Conservation (phyloP, 2,797 vertebrate genomes). For the Bufotes viridis region DNA sequence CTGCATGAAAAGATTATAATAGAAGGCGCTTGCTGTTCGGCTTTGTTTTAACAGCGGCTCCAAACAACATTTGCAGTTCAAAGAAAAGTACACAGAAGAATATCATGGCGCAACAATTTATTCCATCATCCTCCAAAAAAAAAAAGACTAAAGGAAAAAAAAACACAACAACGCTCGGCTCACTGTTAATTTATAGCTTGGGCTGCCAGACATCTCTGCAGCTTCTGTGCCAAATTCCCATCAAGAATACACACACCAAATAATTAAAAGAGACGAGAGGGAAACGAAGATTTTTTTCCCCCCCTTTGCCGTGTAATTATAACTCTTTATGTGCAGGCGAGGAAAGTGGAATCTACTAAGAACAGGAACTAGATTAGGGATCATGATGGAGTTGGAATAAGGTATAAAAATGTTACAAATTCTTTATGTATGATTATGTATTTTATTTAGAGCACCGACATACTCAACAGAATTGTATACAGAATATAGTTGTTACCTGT, state of each 20-base stretch:
- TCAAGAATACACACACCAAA: slow-evolving; percentile 55
- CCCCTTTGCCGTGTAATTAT: slow-evolving; percentile 13
- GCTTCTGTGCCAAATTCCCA: slow-evolving; percentile 21
- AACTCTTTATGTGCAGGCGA: slow-evolving; percentile 19
- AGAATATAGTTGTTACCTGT: background rate
- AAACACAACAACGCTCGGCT: slow-evolving; percentile 33
- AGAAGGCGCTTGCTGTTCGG: slow-evolving; percentile 58
- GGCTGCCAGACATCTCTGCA: slow-evolving; percentile 54
- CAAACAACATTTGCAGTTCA: slow-evolving; percentile 53
- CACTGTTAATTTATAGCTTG: slow-evolving; percentile 62
- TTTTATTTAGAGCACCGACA: background rate
- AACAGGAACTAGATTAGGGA: background rate
- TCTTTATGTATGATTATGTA: background rate
- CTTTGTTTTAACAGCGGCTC: slow-evolving; percentile 62
- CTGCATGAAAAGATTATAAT: slow-evolving; percentile 69
- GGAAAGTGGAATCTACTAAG: background rate
- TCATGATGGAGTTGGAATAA: background rate
- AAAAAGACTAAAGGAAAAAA: slow-evolving; percentile 21
- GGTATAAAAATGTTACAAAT: background rate
- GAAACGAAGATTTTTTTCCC: slow-evolving; percentile 44
- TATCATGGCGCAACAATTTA: slow-evolving; percentile 37
- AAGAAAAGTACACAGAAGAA: slow-evolving; percentile 60
- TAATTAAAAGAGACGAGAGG: slow-evolving; percentile 53
- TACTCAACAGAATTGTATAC: background rate
- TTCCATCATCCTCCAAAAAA: slow-evolving; percentile 21